phyloP scores from a whole-genome alignment of 2,888 invertebrate species.

The Notodonta dromedarius region DNA sequence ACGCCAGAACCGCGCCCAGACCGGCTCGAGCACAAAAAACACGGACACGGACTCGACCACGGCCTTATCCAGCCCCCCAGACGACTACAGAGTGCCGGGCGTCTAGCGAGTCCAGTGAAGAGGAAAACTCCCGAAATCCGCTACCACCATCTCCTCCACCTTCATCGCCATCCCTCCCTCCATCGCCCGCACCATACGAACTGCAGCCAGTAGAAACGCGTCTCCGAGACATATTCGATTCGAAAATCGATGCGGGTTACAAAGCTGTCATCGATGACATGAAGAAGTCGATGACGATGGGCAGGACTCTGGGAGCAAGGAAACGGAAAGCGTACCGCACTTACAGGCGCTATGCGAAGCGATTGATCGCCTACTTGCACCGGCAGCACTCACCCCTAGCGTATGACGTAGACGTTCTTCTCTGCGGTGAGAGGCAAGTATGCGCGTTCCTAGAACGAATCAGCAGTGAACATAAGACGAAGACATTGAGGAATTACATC shows the following conservation, averaged over 20 bases:
- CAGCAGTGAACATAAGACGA: conserved; percentile 76
- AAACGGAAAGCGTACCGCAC: conserved; percentile 80
- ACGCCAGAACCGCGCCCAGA: conserved; percentile 77
- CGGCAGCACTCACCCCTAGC: conserved; percentile 80
- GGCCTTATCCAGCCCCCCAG: conserved; percentile 70
- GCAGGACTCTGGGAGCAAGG: conserved; percentile 71
- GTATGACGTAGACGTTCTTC: conserved; percentile 77
- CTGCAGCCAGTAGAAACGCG: conserved; percentile 76
- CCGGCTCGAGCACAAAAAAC: conserved; percentile 69
- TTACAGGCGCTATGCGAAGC: conserved; percentile 77
- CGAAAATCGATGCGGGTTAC: conserved; percentile 81
- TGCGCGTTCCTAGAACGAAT: conserved; percentile 77
- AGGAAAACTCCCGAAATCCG: conserved; percentile 72
- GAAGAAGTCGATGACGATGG: conserved; percentile 83
- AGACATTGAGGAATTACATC: conserved; percentile 78
- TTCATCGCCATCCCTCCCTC: conserved; percentile 74
- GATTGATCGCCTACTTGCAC: conserved; percentile 76
- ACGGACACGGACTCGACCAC: conserved; percentile 63
- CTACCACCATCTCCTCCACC: conserved; percentile 76
- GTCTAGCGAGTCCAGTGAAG: conserved; percentile 80
- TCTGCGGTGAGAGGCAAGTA: conserved; percentile 78
- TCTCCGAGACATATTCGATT: conserved; percentile 76
- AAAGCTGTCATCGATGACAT: conserved; percentile 82
- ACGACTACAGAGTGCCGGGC: conserved; percentile 62
- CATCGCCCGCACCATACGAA: conserved; percentile 76